Conservation (phyloP, 53 echinoderm and acorn worm genomes). For the Paracentrotus lividus region DNA sequence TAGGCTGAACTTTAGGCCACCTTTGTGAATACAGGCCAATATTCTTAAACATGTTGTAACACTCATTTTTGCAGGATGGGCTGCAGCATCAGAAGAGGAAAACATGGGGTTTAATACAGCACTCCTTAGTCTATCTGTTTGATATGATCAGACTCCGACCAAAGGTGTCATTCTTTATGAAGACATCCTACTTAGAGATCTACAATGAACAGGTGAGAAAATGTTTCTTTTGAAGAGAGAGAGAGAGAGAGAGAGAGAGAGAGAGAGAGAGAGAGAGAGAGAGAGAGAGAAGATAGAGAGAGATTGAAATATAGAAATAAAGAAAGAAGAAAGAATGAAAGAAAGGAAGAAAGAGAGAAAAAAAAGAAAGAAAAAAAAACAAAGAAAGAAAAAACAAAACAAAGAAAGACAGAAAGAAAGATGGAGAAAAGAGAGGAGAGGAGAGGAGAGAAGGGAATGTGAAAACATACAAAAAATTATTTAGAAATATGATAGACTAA, state of each 20-base stretch:
- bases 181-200: slow-evolving; percentile 95
- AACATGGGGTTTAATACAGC: slow-evolving; percentile 87
- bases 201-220: slow-evolving; percentile 97
- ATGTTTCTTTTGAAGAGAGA: not conserved
- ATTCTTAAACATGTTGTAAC: too few species aligned
- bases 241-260: slow-evolving; percentile 22
- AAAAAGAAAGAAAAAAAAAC: not conserved
- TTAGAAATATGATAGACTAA: too few species aligned
- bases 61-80: slow-evolving; percentile 54
- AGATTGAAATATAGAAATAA: too few species aligned
- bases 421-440: not conserved
- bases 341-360: not conserved
- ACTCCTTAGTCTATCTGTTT: slow-evolving; percentile 92
- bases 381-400: not conserved
- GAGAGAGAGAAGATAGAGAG: too few species aligned
- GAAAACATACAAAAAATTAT: too few species aligned
- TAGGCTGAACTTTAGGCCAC: too few species aligned
- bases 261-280: not conserved
- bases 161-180: slow-evolving; percentile 82
- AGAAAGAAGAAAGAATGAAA: too few species aligned
- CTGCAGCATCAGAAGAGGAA: not conserved
- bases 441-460: too few species aligned
- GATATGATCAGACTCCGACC: slow-evolving; percentile 78
- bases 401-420: not conserved
- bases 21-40: too few species aligned